Conservation (phyloP, 2,113 vertebrate species). For the Capreolus pygargus region DNA sequence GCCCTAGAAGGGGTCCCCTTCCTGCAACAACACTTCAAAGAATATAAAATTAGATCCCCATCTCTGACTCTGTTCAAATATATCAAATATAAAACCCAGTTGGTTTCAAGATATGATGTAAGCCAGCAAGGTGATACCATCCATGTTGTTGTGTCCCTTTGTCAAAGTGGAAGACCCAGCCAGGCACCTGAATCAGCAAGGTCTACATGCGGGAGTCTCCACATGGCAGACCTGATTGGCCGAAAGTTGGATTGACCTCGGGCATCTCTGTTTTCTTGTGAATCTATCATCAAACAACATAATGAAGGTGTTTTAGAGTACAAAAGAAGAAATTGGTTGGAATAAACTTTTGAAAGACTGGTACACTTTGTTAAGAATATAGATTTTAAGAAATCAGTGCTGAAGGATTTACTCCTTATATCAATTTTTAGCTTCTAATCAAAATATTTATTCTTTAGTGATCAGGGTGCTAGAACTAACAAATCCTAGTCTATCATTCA, state of each 20-base stretch:
- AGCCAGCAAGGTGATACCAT: background rate
- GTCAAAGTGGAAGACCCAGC: background rate
- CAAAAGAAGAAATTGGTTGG: background rate
- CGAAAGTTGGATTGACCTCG: background rate
- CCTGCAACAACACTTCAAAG: background rate
- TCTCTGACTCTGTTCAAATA: background rate
- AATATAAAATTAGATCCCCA: background rate
- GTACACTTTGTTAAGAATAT: background rate
- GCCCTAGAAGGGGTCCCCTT: background rate
- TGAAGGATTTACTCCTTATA: background rate
- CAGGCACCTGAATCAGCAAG: background rate
- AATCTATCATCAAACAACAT: background rate
- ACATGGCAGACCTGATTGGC: background rate
- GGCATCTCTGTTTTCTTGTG: background rate
- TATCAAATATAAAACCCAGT: background rate
- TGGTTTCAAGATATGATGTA: background rate
- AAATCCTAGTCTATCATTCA: background rate
- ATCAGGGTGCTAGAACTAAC: background rate
- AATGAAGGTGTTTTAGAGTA: background rate
- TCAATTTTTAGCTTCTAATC: constrained; percentile 19
- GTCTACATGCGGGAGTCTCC: background rate
- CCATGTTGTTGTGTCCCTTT: background rate
- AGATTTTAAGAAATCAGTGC: background rate
- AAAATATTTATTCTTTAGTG: background rate
- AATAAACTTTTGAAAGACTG: background rate